Evolutionary conservation across 2,797 vertebrate species (phyloP).

Genomic region (Chromobotia macracanthus): DNA sequence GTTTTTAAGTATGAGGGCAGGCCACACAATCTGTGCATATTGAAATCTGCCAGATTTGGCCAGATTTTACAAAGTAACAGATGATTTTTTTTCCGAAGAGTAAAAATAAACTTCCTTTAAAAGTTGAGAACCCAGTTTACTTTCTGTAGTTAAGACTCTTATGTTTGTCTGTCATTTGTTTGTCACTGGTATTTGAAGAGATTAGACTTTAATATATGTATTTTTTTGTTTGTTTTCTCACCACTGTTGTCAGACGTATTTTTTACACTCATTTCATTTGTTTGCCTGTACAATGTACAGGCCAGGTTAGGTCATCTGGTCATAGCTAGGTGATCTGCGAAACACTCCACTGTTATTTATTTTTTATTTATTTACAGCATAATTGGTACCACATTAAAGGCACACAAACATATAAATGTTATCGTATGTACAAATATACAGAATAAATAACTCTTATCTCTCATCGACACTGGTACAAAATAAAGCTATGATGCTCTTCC

Average conservation of each 20-base stretch:
- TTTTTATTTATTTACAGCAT: conserved; percentile 78
- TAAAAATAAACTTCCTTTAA: too few relatives aligned
- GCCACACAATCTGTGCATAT: neutral
- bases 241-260: too few relatives aligned
- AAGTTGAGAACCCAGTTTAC: too few relatives aligned
- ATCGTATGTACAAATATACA: conserved; percentile 86
- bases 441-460: conserved; percentile 97
- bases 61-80: neutral
- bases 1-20: neutral
- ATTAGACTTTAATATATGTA: too few relatives aligned
- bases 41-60: too few relatives aligned
- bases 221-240: too few relatives aligned
- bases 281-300: conserved; percentile 7
- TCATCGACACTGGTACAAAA: conserved; percentile 83
- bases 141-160: too few relatives aligned
- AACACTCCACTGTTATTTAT: conserved; percentile 60
- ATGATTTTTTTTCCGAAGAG: neutral
- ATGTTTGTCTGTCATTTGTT: too few relatives aligned
- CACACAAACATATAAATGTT: conserved; percentile 84
- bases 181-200: too few relatives aligned
- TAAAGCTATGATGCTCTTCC: conserved; percentile 84
- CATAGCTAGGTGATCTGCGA: neutral
- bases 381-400: conserved; percentile 87
- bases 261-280: neutral
- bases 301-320: neutral